Evolutionary conservation across 2,113 vertebrate genomes (phyloP).

Genomic region (Cygnus buccinator): DNA sequence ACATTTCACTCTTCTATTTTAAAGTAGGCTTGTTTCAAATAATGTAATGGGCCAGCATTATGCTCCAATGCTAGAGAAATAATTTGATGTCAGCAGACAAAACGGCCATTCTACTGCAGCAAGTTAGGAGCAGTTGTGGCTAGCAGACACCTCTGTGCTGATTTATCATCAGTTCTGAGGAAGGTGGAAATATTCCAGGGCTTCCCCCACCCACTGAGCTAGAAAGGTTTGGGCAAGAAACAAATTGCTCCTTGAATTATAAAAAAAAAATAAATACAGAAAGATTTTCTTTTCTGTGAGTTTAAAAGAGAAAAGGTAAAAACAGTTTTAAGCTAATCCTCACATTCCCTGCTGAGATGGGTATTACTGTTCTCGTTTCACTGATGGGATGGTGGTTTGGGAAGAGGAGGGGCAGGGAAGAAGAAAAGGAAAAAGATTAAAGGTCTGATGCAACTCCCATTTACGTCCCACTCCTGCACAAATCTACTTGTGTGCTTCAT

Average conservation of each 20-base stretch:
- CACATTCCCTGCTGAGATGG: background rate
- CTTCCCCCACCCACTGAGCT: background rate
- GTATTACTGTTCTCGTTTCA: background rate
- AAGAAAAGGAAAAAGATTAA: background rate
- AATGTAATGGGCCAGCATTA: background rate
- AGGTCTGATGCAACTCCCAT: background rate
- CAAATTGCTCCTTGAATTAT: background rate
- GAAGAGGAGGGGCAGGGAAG: background rate
- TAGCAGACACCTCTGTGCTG: background rate
- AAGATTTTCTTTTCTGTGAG: background rate
- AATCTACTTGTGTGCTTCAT: background rate
- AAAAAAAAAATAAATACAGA: background rate
- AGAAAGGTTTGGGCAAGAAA: background rate
- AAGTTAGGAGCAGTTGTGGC: background rate
- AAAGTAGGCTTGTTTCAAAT: background rate
- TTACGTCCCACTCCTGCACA: background rate
- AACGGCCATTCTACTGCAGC: background rate
- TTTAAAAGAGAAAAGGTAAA: background rate
- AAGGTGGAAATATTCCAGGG: background rate
- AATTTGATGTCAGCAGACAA: background rate
- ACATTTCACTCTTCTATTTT: background rate
- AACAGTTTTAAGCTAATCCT: background rate
- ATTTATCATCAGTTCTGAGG: background rate
- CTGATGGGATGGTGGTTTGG: background rate
- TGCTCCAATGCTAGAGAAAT: background rate